A percentile compares a stretch with the other conserved stretches of the same genome.
phyloP scores from a whole-genome alignment of 2,888 invertebrate genomes.

The Nemoura dubitans region DNA sequence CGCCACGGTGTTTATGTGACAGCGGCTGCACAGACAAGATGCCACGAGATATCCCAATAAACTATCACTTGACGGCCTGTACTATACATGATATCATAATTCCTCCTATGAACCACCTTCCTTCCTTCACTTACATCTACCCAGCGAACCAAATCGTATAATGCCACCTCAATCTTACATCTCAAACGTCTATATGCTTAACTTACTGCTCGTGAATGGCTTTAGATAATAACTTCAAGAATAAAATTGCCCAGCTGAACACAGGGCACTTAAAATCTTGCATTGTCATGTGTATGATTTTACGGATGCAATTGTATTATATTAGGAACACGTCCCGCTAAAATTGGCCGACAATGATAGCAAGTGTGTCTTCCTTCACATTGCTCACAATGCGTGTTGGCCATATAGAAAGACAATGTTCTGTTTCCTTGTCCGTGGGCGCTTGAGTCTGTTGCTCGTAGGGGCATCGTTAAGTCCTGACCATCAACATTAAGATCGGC shows the following conservation, averaged over 20 bases:
- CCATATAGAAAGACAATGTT: not conserved
- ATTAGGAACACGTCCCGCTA: not conserved
- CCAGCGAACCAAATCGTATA: constrained; percentile 19
- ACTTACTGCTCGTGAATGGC: not conserved
- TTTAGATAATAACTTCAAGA: not conserved
- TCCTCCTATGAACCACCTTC: too few species aligned
- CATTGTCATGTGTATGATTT: not conserved
- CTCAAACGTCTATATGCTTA: not conserved
- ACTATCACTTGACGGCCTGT: not conserved
- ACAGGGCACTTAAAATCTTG: not conserved
- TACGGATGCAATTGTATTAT: not conserved
- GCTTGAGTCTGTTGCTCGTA: not conserved
- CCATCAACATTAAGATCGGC: not conserved
- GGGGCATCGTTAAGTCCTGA: not conserved
- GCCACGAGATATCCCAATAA: constrained; percentile 24
- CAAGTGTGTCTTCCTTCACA: not conserved
- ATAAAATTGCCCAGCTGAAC: not conserved
- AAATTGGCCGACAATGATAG: constrained; percentile 9
- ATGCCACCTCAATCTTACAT: not conserved
- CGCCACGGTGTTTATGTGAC: constrained; percentile 26
- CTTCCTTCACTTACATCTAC: not conserved
- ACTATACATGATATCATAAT: constrained; percentile 23
- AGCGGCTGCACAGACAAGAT: constrained; percentile 21
- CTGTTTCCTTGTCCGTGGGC: not conserved
- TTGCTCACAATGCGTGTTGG: not conserved